Percentiles rank a stretch among this genome's conserved stretches.
phyloP scores from a whole-genome alignment of 2,797 vertebrate species.

The Myoxocephalus aenaeus region DNA sequence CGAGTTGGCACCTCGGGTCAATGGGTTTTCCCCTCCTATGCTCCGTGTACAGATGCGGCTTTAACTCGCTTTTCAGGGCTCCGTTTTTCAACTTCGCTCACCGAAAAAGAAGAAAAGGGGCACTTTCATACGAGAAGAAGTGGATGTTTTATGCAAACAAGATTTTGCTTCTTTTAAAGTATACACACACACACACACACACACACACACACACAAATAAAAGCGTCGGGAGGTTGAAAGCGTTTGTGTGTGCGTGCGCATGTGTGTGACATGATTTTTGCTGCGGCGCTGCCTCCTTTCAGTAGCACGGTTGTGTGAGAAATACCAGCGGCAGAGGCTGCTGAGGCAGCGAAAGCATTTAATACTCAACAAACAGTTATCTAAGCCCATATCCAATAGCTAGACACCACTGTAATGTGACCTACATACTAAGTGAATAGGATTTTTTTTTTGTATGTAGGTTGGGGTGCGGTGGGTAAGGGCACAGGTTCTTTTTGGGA shows the following conservation, averaged over 20 bases:
- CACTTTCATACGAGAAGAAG: slow-evolving; percentile 57
- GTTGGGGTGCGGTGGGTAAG: slow-evolving; percentile 45
- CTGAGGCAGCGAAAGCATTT: slow-evolving; percentile 99
- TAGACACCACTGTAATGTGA: slow-evolving; percentile 94
- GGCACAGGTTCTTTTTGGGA: slow-evolving; percentile 14
- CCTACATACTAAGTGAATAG: slow-evolving; percentile 97
- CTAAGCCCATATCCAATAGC: slow-evolving; percentile 97
- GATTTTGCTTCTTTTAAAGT: slow-evolving; percentile 39
- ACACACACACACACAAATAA: slow-evolving; percentile 12
- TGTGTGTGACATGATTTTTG: slow-evolving; percentile 88
- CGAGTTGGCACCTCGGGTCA: slow-evolving; percentile 81
- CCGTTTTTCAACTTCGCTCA: slow-evolving; percentile 34
- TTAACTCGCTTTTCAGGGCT: slow-evolving; percentile 51
- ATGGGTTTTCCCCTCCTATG: slow-evolving; percentile 72
- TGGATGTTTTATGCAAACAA: slow-evolving; percentile 69
- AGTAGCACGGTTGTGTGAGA: slow-evolving; percentile 98
- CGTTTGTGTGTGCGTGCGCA: slow-evolving; percentile 37
- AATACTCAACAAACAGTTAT: slow-evolving; percentile 99
- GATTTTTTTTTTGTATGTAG: slow-evolving; percentile 80
- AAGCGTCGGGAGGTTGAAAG: slow-evolving; percentile 55
- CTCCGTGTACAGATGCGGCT: slow-evolving; percentile 56
- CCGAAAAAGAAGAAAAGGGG: slow-evolving; percentile 18
- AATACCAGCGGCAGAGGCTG: slow-evolving; percentile 96
- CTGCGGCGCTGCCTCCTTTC: slow-evolving; percentile 92
- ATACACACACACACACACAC: slow-evolving; percentile 29